Percentiles rank a stretch among this genome's conserved stretches.
phyloP scores from a whole-genome alignment of 2,797 vertebrate species.

The Tympanoctomys barrerae region DNA sequence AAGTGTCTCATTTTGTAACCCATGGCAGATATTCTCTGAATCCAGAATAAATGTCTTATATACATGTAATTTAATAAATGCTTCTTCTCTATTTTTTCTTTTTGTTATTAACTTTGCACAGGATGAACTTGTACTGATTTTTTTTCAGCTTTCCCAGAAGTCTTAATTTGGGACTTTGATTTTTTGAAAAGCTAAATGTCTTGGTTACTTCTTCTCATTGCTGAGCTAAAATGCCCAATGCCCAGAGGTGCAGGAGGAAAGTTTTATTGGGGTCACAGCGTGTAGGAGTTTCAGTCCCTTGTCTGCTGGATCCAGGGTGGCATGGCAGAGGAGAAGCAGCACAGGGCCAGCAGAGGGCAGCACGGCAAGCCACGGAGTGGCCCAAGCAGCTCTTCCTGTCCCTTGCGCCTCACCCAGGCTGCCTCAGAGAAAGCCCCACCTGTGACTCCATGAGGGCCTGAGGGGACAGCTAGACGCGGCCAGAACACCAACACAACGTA shows the following conservation, averaged over 20 bases:
- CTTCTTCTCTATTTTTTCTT: slow-evolving; percentile 14
- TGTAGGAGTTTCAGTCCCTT: background rate
- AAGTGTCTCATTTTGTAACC: background rate
- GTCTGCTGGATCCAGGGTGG: background rate
- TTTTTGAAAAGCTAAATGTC: background rate
- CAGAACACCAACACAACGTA: slow-evolving; percentile 68
- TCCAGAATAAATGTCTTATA: background rate
- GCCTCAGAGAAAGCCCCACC: background rate
- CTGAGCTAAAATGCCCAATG: background rate
- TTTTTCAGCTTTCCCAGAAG: background rate
- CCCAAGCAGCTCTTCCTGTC: too few relatives aligned
- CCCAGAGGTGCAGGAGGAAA: background rate
- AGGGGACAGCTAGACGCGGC: background rate
- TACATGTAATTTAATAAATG: background rate
- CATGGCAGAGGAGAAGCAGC: too few relatives aligned
- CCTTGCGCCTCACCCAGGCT: background rate
- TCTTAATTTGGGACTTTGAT: slow-evolving; percentile 32
- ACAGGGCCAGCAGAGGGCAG: background rate
- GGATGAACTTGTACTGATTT: background rate
- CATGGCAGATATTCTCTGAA: background rate
- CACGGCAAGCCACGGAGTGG: background rate
- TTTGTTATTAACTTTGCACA: slow-evolving; percentile 21
- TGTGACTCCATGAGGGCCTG: background rate
- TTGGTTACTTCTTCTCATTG: background rate
- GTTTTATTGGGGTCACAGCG: background rate